Conservation (phyloP, 2,888 invertebrate species). For the Azorinus chamasolen region DNA sequence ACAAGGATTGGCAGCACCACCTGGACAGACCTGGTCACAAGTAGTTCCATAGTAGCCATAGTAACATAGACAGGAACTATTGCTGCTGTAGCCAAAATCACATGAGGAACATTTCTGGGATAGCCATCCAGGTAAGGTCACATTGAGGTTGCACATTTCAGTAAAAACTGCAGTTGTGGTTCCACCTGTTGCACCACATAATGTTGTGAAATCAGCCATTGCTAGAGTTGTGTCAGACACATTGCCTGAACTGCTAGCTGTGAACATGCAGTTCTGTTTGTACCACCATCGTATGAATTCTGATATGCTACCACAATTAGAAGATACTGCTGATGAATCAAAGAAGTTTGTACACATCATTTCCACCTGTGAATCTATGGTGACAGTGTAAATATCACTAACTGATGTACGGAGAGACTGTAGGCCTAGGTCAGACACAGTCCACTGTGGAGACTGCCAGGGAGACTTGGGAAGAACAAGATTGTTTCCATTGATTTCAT, state of each 20-base stretch:
- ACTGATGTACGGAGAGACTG: conserved; percentile 30
- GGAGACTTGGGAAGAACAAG: conserved; percentile 72
- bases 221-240: conserved; percentile 53
- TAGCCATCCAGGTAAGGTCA: conserved; percentile 67
- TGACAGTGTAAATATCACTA: conserved; percentile 17
- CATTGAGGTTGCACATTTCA: conserved; percentile 50
- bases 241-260: conserved; percentile 59
- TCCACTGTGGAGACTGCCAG: conserved; percentile 76
- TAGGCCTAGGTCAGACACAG: conserved; percentile 65
- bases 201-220: conserved; percentile 66
- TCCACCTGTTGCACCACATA: conserved; percentile 51
- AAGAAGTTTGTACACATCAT: conserved; percentile 64
- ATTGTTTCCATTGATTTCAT: conserved; percentile 64
- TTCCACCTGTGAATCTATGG: conserved; percentile 37
- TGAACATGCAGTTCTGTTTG: conserved; percentile 61
- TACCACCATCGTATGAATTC: conserved; percentile 59
- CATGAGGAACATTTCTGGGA: conserved; percentile 64
- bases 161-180: conserved; percentile 35
- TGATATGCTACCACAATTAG: conserved; percentile 55
- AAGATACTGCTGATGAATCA: conserved; percentile 37
- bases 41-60: conserved; percentile 73
- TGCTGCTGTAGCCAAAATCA: conserved; percentile 60
- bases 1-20: conserved; percentile 69
- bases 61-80: conserved; percentile 66
- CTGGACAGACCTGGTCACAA: conserved; percentile 72